phyloP scores from a whole-genome alignment of 2,888 invertebrate genomes.

The Mythimna vitellina region DNA sequence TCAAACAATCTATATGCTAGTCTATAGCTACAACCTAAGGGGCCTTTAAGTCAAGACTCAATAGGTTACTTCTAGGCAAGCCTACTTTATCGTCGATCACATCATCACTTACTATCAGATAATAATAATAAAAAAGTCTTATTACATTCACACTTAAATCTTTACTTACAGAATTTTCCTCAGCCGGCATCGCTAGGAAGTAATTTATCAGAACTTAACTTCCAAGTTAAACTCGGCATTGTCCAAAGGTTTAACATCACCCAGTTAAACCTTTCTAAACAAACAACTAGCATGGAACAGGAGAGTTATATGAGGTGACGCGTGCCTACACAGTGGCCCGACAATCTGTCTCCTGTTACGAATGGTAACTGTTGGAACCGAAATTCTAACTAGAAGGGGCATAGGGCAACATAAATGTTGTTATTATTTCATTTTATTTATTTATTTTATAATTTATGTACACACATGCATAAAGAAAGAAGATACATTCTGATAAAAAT shows the following conservation, averaged over 20 bases:
- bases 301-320: constrained; percentile 19
- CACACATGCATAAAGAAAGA: no score
- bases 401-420: background rate
- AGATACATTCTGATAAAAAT: no score
- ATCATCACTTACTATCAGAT: no score
- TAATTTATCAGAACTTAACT: background rate
- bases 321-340: background rate
- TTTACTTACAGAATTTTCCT: background rate
- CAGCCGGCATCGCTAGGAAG: background rate
- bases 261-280: constrained; percentile 16
- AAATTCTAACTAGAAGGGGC: constrained; percentile 4
- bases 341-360: constrained; percentile 14
- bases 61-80: no score
- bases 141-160: background rate
- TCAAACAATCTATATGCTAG: no score
- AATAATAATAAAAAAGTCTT: no score
- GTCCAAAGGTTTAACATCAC: background rate
- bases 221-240: background rate
- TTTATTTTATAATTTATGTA: no score
- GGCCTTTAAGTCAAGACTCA: no score
- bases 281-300: constrained; percentile 28
- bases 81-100: no score
- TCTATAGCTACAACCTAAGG: no score
- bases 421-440: background rate
- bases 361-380: background rate